Evolutionary conservation across 64 coral and sea anemone genomes (phyloP).

Genomic region (Pocillopora verrucosa): DNA sequence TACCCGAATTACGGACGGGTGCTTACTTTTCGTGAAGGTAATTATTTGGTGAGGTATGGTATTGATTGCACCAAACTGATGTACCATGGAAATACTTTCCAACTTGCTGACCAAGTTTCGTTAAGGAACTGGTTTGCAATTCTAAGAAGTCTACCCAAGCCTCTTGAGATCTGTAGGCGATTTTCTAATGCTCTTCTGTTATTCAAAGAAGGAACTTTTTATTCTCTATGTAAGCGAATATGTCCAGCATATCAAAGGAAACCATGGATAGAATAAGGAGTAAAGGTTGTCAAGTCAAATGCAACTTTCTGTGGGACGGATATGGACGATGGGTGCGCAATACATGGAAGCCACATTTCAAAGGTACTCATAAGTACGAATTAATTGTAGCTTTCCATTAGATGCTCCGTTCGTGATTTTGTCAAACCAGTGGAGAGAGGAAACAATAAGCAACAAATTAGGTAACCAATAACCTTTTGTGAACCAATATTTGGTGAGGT

Average conservation of each 20-base stretch:
- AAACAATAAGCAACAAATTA: no score
- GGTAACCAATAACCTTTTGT: no score
- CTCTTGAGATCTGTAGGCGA: no score
- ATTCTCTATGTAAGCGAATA: neutral
- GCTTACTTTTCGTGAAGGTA: no score
- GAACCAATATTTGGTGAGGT: no score
- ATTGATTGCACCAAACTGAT: neutral
- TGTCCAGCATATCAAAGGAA: neutral
- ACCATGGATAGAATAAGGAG: neutral
- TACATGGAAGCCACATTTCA: slow-evolving; percentile 59
- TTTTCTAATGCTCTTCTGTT: neutral
- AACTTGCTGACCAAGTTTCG: neutral
- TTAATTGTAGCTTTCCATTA: no score
- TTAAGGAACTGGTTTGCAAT: no score
- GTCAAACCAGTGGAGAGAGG: no score
- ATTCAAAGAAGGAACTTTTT: neutral
- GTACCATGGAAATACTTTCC: no score
- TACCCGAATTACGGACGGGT: no score
- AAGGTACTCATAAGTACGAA: slow-evolving; percentile 10
- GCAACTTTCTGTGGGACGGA: slow-evolving; percentile 89
- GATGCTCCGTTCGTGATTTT: no score
- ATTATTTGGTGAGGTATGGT: neutral
- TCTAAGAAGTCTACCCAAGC: no score
- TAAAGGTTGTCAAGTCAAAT: slow-evolving; percentile 52
- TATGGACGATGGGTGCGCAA: slow-evolving; percentile 72